Evolutionary conservation across 2,888 invertebrate species (phyloP).

Genomic region (Mythimna ferrago): DNA sequence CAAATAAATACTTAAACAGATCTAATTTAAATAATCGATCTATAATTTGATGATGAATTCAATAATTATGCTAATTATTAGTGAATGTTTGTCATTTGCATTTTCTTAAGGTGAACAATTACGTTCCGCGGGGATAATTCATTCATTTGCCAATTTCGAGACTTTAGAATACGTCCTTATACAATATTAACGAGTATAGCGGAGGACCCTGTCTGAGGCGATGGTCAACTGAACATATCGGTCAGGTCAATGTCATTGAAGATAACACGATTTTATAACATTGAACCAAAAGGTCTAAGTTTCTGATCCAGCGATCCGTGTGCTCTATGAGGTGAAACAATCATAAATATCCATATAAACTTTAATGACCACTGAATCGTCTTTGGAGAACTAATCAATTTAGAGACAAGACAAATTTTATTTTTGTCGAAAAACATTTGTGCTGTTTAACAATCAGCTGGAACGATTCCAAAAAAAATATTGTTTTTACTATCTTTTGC

Average conservation of each 20-base stretch:
- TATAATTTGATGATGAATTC: not conserved
- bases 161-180: not conserved
- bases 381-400: no score
- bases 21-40: slow-evolving; percentile 25
- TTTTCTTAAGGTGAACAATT: slow-evolving; percentile 12
- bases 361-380: no score
- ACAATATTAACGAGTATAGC: not conserved
- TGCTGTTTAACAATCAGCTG: no score
- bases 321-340: no score
- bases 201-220: not conserved
- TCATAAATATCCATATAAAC: no score
- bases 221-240: slow-evolving; percentile 5
- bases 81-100: slow-evolving; percentile 8
- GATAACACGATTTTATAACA: not conserved
- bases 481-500: no score
- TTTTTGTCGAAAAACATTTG: no score
- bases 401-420: no score
- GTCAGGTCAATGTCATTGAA: slow-evolving; percentile 14
- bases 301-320: no score
- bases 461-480: no score
- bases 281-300: not conserved
- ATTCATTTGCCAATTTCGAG: not conserved
- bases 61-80: slow-evolving; percentile 5
- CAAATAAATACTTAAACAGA: not conserved
- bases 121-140: slow-evolving; percentile 1